Conservation (phyloP, 2,113 vertebrate genomes). For the Notothenia rossii region DNA sequence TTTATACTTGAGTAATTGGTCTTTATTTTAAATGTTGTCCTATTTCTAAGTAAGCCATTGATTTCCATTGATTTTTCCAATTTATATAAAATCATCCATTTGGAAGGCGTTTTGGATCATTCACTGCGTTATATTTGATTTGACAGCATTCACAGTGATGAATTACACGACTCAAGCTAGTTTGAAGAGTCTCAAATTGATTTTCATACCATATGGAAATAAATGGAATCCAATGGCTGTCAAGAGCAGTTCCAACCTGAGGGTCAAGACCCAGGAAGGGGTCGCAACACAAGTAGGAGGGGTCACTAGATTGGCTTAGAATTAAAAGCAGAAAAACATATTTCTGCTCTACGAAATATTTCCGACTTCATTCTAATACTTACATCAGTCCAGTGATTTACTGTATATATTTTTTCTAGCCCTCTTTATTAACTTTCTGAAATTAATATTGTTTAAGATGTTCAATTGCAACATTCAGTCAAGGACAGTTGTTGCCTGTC, state of each 20-base stretch:
- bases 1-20: too few relatives aligned
- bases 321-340: background rate
- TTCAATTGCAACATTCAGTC: background rate
- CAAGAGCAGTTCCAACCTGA: background rate
- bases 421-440: background rate
- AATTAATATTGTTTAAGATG: background rate
- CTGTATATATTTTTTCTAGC: background rate
- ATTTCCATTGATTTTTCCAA: constrained; percentile 30
- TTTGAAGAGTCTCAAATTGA: constrained; percentile 8
- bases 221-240: constrained; percentile 20
- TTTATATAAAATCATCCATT: constrained; percentile 7
- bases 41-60: background rate
- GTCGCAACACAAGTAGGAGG: background rate
- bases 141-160: constrained; percentile 19
- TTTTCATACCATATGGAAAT: constrained; percentile 37
- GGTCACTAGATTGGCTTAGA: background rate
- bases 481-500: background rate
- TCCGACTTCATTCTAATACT: background rate
- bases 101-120: background rate
- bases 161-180: constrained; percentile 15
- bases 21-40: background rate
- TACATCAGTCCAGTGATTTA: background rate
- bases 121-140: constrained; percentile 26
- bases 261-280: background rate
- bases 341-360: background rate